These are phyloP conservation scores for Parascotia fuliginaria DNA, from an alignment of 2,888 invertebrate species.

Conservation along the genomic window DNA sequence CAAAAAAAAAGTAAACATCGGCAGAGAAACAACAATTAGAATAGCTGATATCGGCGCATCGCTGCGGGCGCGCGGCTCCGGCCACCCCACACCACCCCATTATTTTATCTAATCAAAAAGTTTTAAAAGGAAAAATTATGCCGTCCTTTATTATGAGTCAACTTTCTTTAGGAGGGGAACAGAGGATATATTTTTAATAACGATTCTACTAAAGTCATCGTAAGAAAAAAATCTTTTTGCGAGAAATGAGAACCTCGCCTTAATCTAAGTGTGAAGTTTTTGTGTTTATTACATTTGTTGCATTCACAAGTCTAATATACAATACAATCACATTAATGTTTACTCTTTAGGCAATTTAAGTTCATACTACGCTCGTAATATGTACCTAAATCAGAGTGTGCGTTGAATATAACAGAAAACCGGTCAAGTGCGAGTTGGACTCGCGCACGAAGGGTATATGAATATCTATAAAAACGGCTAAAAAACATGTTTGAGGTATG, in stretches of 20 bases:
- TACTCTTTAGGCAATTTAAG: too few relatives aligned
- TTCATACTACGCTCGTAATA: background rate
- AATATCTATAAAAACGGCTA: too few relatives aligned
- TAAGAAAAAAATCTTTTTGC: constrained; percentile 57
- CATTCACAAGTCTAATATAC: constrained; percentile 32
- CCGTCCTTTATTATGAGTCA: constrained; percentile 86
- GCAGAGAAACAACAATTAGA: constrained; percentile 82
- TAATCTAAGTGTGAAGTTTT: constrained; percentile 62
- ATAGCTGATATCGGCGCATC: constrained; percentile 80
- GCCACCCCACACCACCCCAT: constrained; percentile 78
- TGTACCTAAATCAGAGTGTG: too few relatives aligned
- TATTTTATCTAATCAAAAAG: constrained; percentile 87
- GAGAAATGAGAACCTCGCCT: constrained; percentile 54
- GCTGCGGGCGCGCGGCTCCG: constrained; percentile 65
- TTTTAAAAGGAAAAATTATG: constrained; percentile 87
- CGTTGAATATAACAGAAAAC: background rate
- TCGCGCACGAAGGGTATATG: too few relatives aligned
- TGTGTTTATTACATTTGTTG: constrained; percentile 40
- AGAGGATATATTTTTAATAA: constrained; percentile 84
- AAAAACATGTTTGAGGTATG: too few relatives aligned
- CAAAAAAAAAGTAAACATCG: constrained; percentile 78
- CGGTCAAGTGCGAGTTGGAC: too few relatives aligned
- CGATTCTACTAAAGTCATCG: constrained; percentile 73
- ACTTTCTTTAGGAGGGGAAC: constrained; percentile 81
- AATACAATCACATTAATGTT: too few relatives aligned